Base-by-base conservation (phyloP, 1,140 invertebrate genomes). In the Drosophila kurseongensis region DNA sequence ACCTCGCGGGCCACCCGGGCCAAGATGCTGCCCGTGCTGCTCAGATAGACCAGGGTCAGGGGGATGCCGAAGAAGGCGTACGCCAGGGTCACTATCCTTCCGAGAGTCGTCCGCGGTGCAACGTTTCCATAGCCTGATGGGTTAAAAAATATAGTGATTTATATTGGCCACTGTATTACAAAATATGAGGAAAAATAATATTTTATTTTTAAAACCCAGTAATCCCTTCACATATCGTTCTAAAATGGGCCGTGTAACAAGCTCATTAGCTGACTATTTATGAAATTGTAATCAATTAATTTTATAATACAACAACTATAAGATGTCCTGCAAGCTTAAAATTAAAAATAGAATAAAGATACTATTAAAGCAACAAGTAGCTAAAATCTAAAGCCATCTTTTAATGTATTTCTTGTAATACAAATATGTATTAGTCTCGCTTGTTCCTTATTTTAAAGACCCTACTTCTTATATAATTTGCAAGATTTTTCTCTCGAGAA, bases 21-120 rank as follows among this genome's bases (percentile, higher is more conserved):
- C 68, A 98, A 92, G 6, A 97, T 94, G 62, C 96, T 96, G 54
- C 97, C 97, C 7, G 97, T 96, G 66, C 96, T 97, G 27, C 96
- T 97, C 57, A 97, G 93, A 93, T 97, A 97, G 6, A 99, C 95
- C 41, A 99, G 94, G 67, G 97, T 98, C 65, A 99, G 92, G 0
- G 98, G 98, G 78, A 99, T 98, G 13, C 98, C 97, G 13, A 98
- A 93, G 42, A 96, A 95, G 10, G 97, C 97, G 93, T 98, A 98
- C 7, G 96, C 95, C 91, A 98, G 96, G 5, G 97, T 98, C 0
- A 97, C 95, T 32, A 97, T 94, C 92, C 97, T 96, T 0, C 97
- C 97, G 40, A 96, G 93, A 1, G 95, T 94, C n/a, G 96, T 96
- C 65, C 95, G 94, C 1, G 97, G 97, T 0, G 96, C 95, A 32